Conservation (phyloP, 1,140 invertebrate genomes). For the Medauroidea extradentata region DNA sequence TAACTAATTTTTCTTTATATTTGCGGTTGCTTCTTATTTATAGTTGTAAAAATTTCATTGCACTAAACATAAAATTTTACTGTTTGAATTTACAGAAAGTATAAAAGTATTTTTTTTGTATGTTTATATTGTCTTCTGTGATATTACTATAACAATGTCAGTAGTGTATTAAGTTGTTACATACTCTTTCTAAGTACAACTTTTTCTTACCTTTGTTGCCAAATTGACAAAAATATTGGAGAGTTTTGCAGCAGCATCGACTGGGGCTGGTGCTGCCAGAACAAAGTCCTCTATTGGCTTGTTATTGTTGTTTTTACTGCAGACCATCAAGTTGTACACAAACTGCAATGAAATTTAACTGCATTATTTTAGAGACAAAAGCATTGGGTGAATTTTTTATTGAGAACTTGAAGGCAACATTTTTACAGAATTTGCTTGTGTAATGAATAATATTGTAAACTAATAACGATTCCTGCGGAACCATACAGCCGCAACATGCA, state of each 20-base stretch:
- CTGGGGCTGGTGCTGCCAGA: constrained; percentile 91
- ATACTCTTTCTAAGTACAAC: too few relatives aligned
- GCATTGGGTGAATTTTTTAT: too few relatives aligned
- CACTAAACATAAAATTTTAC: too few relatives aligned
- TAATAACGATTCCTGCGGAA: neutral
- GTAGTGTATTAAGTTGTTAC: too few relatives aligned
- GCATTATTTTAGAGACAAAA: too few relatives aligned
- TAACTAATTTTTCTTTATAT: too few relatives aligned
- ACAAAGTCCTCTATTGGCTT: constrained; percentile 97
- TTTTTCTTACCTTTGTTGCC: constrained; percentile 66
- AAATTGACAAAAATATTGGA: constrained; percentile 87
- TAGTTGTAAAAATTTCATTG: neutral
- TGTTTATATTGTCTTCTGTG: neutral
- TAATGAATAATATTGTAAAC: neutral
- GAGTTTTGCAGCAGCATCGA: constrained; percentile 96
- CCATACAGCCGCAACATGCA: neutral
- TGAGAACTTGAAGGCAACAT: too few relatives aligned
- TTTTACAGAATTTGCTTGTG: too few relatives aligned
- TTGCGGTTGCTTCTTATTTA: neutral
- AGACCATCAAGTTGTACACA: constrained; percentile 97
- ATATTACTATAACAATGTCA: too few relatives aligned
- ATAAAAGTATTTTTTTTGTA: neutral
- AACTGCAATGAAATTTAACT: too few relatives aligned
- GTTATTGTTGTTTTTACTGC: constrained; percentile 94
- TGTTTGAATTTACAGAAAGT: too few relatives aligned